These are phyloP conservation scores for Mellilla xanthometata DNA, from an alignment of 2,888 invertebrate genomes.

Conservation along the genomic window DNA sequence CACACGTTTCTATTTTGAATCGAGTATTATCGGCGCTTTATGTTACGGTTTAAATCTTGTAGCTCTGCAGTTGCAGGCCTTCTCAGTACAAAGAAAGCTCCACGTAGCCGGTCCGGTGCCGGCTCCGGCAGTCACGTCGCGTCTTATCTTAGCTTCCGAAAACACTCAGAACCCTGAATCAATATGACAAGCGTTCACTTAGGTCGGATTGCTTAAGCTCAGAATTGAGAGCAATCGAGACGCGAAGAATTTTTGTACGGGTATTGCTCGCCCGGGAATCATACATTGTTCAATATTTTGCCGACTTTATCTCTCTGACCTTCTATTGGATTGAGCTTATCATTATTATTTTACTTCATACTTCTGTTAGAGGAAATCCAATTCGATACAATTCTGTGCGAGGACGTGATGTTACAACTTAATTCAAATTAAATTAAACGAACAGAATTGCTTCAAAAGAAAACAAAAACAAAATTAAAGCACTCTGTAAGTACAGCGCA, in stretches of 20 bases:
- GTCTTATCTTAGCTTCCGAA: slow-evolving; percentile 66
- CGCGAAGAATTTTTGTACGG: slow-evolving; percentile 26
- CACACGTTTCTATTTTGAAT: not conserved
- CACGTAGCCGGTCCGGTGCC: slow-evolving; percentile 54
- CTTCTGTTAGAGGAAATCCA: not conserved
- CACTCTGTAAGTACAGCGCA: slow-evolving; percentile 18
- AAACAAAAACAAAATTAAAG: slow-evolving; percentile 25
- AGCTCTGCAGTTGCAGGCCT: slow-evolving; percentile 43
- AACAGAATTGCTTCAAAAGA: slow-evolving; percentile 1
- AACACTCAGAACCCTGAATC: slow-evolving; percentile 68
- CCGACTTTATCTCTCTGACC: slow-evolving; percentile 13
- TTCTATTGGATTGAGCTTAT: not conserved
- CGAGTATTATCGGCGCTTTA: no score
- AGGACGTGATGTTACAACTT: not conserved
- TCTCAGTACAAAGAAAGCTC: slow-evolving; percentile 51
- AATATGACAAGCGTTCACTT: slow-evolving; percentile 68
- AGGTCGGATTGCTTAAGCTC: slow-evolving; percentile 61
- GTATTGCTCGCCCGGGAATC: slow-evolving; percentile 19
- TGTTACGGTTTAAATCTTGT: slow-evolving; percentile 23
- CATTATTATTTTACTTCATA: not conserved
- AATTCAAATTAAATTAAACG: no score
- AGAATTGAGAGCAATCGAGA: slow-evolving; percentile 49
- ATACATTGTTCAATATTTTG: slow-evolving; percentile 23
- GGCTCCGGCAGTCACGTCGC: slow-evolving; percentile 60
- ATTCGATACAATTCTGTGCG: not conserved